Evolutionary conservation across 2,797 vertebrate species (phyloP).

Genomic region (Lagorchestes hirsutus): DNA sequence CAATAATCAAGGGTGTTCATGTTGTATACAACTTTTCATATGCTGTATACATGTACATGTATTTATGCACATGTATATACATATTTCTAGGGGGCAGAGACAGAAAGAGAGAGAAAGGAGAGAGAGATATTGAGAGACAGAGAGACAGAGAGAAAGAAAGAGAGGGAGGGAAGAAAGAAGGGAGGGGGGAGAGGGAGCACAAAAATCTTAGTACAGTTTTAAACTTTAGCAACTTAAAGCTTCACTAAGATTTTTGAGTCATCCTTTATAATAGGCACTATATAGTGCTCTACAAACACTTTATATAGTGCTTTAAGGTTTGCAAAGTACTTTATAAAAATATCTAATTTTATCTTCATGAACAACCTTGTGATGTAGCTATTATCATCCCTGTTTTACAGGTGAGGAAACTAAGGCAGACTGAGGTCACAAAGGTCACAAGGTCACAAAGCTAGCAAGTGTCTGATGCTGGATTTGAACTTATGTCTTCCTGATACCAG

Average conservation of each 20-base stretch:
- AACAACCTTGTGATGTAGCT: not conserved
- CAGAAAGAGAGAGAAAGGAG: not conserved
- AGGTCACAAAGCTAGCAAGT: not conserved
- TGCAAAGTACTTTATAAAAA: not conserved
- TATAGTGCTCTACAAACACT: not conserved
- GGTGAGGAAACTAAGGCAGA: not conserved
- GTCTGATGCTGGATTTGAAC: not conserved
- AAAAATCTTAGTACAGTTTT: not conserved
- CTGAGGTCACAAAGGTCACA: not conserved
- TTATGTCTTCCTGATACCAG: not conserved
- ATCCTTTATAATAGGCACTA: not conserved
- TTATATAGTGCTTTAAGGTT: not conserved
- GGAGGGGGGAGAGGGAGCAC: no score
- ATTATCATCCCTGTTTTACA: not conserved
- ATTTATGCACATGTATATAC: not conserved
- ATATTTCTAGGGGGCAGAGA: not conserved
- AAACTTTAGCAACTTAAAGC: not conserved
- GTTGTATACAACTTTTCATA: not conserved
- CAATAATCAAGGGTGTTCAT: not conserved
- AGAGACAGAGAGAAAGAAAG: no score
- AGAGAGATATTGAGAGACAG: not conserved
- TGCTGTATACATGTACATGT: not conserved
- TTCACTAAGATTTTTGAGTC: not conserved
- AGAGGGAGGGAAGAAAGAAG: no score
- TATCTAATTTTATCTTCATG: not conserved